Percentiles rank a stretch among this genome's conserved stretches.
Evolutionary conservation across 2,888 invertebrate genomes (phyloP).

Genomic region (Acronicta psi): DNA sequence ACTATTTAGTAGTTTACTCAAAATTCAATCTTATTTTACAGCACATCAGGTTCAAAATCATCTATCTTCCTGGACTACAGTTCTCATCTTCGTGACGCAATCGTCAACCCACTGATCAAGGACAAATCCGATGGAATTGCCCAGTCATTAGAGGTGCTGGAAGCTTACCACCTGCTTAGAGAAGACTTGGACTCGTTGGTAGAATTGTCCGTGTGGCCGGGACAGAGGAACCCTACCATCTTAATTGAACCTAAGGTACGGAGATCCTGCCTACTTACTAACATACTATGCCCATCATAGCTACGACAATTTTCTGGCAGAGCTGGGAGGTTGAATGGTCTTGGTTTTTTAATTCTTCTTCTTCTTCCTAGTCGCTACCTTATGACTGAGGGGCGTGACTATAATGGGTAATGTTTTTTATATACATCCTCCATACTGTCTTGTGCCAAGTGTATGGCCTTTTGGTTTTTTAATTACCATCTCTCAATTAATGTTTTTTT

Average conservation of each 20-base stretch:
- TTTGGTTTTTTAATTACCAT: too few relatives aligned
- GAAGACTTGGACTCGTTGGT: conserved; percentile 97
- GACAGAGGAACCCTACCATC: conserved; percentile 92
- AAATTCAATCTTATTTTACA: conserved; percentile 67
- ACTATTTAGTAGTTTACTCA: neutral
- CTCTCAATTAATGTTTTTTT: too few relatives aligned
- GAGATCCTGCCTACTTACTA: too few relatives aligned
- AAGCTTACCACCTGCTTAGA: conserved; percentile 95
- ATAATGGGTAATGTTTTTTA: too few relatives aligned
- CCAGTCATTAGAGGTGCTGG: conserved; percentile 92
- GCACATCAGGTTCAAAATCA: conserved; percentile 94
- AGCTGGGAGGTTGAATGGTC: too few relatives aligned
- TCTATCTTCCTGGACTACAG: conserved; percentile 97
- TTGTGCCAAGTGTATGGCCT: too few relatives aligned
- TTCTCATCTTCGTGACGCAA: conserved; percentile 92
- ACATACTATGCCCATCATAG: too few relatives aligned
- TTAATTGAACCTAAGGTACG: conserved; percentile 92
- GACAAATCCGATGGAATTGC: conserved; percentile 92
- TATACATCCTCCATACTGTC: too few relatives aligned
- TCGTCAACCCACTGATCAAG: conserved; percentile 93
- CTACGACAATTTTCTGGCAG: too few relatives aligned
- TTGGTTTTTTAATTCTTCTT: too few relatives aligned
- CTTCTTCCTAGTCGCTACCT: too few relatives aligned
- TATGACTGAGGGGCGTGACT: too few relatives aligned
- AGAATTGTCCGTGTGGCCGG: conserved; percentile 96